Evolutionary conservation across 2,888 invertebrate genomes (phyloP), one percentile per base, ranked within the genome.

Genomic region (Cecidostiba fungosa): DNA sequence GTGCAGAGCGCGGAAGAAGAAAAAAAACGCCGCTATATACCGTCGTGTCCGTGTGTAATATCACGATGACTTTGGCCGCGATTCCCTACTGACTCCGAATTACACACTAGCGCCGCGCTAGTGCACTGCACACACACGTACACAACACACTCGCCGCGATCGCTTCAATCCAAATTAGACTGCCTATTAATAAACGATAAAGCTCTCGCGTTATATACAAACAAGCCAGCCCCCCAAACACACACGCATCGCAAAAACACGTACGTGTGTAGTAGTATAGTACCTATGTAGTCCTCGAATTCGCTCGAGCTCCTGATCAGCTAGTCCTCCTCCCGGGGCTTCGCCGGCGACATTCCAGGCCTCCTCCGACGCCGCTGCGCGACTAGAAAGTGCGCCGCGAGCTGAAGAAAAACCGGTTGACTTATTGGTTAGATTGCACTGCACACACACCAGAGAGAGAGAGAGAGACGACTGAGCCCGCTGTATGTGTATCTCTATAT

Each of bases 31-130:
- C n/a, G 32, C 10, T 70, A 6, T 8, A 6, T 23, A 0, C 14
- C 43, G 39, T 23, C 10, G 10, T 26, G 23, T 36, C 50, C 29
- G 36, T 54, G 23, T 6, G 39, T 50, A 47, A 43, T 78, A 86
- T 74, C 81, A 87, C 74, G 87, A 84, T 12, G 88, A 88, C 83
- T 88, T 87, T 14, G 84, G 87, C 43, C 88, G 88, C 69, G 87
- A 86, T 77, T 88, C 87, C 23, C 62, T 62, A 23, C 23, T n/a
- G 14, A 16, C 19, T 10, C 19, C 8, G 19, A 29, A 54, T 14
- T 36, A 66, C 29, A 69, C 10, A 26, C 32, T 32, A 19, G 86
- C 29, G 70, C 14, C 66, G 66, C 66, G 66, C 26, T 26, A 23
- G 12, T 26, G 14, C 6, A 29, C 29, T n/a, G 5, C 26, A 5